Conservation (phyloP, 2,113 vertebrate genomes). For the Ivindomyrus marchei region DNA sequence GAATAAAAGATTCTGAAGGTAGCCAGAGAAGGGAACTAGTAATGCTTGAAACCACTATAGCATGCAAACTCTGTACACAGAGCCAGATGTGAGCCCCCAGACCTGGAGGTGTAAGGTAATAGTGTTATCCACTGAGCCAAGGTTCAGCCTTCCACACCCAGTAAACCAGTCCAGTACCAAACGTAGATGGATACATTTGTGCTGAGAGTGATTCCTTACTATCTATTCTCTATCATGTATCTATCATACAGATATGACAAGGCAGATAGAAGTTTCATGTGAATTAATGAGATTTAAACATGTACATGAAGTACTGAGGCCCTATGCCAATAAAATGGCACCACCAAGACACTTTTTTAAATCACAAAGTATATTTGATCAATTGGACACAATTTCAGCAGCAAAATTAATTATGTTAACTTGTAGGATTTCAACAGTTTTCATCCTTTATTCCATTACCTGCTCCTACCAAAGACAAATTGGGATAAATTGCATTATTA, state of each 20-base stretch:
- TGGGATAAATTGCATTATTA: not conserved
- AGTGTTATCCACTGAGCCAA: not conserved
- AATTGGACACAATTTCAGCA: not conserved
- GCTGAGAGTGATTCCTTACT: not conserved
- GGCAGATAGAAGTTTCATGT: not conserved
- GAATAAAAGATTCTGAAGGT: not conserved
- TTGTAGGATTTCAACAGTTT: not conserved
- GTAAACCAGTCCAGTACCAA: not conserved
- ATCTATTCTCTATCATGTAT: not conserved
- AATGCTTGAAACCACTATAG: not conserved
- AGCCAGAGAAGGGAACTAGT: not conserved
- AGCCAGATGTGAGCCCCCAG: not conserved
- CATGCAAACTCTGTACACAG: not conserved
- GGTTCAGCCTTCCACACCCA: not conserved
- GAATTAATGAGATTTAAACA: not conserved
- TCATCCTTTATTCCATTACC: not conserved
- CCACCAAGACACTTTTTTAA: not conserved
- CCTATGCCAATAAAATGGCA: not conserved
- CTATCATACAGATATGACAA: not conserved
- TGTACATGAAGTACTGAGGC: not conserved
- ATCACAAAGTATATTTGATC: not conserved
- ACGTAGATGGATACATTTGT: not conserved
- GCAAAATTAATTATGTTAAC: not conserved
- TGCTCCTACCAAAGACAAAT: slow-evolving; percentile 15
- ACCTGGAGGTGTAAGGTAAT: not conserved